phyloP scores from a whole-genome alignment of 2,888 invertebrate species.

The Thymelicus sylvestris region DNA sequence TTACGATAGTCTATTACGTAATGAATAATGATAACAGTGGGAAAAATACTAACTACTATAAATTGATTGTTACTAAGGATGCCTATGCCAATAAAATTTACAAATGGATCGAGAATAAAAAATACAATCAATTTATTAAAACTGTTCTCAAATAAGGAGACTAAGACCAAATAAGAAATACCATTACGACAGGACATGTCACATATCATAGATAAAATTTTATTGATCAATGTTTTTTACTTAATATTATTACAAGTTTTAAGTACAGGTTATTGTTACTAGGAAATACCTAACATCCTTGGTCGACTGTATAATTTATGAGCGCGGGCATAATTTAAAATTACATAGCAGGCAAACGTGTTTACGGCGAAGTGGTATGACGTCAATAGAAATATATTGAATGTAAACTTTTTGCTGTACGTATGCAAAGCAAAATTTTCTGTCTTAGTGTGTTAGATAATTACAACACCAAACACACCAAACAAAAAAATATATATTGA shows the following conservation, averaged over 20 bases:
- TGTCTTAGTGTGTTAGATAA: background rate
- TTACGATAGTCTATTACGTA: constrained; percentile 15
- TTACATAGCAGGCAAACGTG: background rate
- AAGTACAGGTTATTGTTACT: too few relatives aligned
- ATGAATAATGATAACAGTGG: constrained; percentile 12
- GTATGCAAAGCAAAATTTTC: background rate
- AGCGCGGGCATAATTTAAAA: background rate
- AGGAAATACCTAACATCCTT: too few relatives aligned
- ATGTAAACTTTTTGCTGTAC: background rate
- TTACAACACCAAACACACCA: too few relatives aligned
- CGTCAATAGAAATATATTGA: constrained; percentile 2
- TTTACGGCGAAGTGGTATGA: background rate
- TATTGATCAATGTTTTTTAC: too few relatives aligned
- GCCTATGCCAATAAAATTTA: too few relatives aligned
- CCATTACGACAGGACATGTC: background rate
- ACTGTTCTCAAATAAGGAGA: background rate
- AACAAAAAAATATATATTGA: too few relatives aligned
- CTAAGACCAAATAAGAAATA: too few relatives aligned
- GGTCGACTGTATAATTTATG: background rate
- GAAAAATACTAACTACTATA: background rate
- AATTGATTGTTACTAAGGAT: background rate
- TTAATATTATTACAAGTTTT: too few relatives aligned
- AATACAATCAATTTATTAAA: too few relatives aligned
- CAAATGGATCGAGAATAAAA: too few relatives aligned
- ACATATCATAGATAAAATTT: background rate